Base-by-base conservation (phyloP, 1,140 invertebrate genomes). In the Neodiprion fabricii region DNA sequence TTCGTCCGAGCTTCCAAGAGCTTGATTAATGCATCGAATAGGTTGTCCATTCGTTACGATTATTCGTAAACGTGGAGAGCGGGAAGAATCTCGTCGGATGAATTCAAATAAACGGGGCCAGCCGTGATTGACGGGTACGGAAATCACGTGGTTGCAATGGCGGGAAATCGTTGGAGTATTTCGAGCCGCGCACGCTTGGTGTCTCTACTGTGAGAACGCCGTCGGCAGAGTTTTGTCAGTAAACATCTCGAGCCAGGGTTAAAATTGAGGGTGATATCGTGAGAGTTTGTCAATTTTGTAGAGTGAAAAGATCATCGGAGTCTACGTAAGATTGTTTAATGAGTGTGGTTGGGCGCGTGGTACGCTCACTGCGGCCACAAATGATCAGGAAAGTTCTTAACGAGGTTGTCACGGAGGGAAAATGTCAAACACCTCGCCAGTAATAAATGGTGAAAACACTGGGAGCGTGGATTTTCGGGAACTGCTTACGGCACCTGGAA, bases 361-460 rank as follows among this genome's bases (percentile, higher is more conserved):
- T 75, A 84, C 75, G 80, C 81, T 82, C 77, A 76, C 72, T 70
- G 78, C 79, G 78, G 74, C 77, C 77, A 80, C 80, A 78, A 76
- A 76, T 78, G 77, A 72, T 70, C 73, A 78, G 76, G 74, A 76
- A 69, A 77, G 73, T 71, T 14, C 72, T 73, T 69, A 74, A 75
- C 73, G 79, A 65, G 73, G 79, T 70, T 72, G 74, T 73, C 47
- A 65, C 61, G 61, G n/a, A 71, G 50, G 73, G 77, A 84, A 82
- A 67, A 84, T 83, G 83, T 84, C 83, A 82, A 82, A 79, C 77
- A 75, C 74, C 72, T 79, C 79, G 75, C 73, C 76, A 77, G 77
- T 83, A 76, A 77, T 84, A 75, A 84, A 84, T 79, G 82, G 82
- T 79, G 80, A 84, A 75, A 83, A 74, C 49, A 78, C 72, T 61